Base-by-base conservation (phyloP, 1,140 invertebrate genomes). In the Copidosoma floridanum region DNA sequence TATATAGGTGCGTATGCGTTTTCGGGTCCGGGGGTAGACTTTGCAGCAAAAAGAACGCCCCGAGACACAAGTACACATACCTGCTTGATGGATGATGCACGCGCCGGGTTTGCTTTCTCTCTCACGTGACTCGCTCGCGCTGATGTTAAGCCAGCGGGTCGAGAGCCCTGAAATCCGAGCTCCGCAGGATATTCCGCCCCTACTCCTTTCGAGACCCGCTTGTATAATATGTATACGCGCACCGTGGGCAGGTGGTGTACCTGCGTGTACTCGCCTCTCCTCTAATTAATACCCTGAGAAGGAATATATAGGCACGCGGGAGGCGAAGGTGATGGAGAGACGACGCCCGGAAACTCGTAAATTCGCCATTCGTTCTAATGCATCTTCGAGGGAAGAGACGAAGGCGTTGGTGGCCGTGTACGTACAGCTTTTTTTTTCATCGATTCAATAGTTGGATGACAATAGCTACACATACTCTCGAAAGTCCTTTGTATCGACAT, bases 101-200 rank as follows among this genome's bases (percentile, higher is more conserved):
- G 43, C 46, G 16, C 18, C 65, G n/a, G n/a, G n/a, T n/a, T n/a
- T n/a, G n/a, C n/a, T n/a, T n/a, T n/a, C n/a, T n/a, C n/a, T 71
- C 67, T 71, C 61, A 67, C 65, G 65, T 68, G 65, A 67, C 69
- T 71, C 67, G 66, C 69, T 65, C 61, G 65, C 69, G 2, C 14
- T 3, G 29, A 26, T 32, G 20, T 69, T 68, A 71, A 76, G 74
- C 67, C 69, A 71, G 59, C 66, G 66, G 68, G 68, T n/a, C 68
- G 67, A 63, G 66, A 70, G n/a, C 68, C 68, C 69, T 72, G 75
- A 76, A 79, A 76, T 77, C 73, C 69, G 68, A 74, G 74, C 70
- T n/a, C n/a, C n/a, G n/a, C n/a, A n/a, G n/a, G n/a, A n/a, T n/a
- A n/a, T n/a, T n/a, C n/a, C n/a, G n/a, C n/a, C n/a, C n/a, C n/a